Base-by-base conservation (phyloP, 1,140 invertebrate species). In the Trissolcus basalis region DNA sequence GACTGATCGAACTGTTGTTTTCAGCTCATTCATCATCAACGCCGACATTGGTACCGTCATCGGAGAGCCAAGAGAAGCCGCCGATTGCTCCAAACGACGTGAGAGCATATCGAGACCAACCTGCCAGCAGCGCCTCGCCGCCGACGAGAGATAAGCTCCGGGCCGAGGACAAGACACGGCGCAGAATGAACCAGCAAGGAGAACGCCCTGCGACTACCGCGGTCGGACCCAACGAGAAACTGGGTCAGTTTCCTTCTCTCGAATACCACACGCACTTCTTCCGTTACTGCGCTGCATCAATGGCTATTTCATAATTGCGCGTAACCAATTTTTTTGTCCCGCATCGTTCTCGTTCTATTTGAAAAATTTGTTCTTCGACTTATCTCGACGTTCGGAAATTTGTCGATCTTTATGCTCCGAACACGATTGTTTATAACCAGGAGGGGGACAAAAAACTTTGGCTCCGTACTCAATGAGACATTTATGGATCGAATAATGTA, bases 131-230 rank as follows among this genome's bases (percentile, higher is more conserved):
- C 50, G 92, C 92, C 2, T 93, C 92, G 4, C 93, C 93, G 4
- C 93, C 93, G 41, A 93, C 92, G 5, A 86, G 92, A 60, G 93
- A 94, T 85, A 94, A 93, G 86, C 90, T 93, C 60, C 90, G 91
- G 50, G 91, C 91, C 33, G 93, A 93, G 76, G 92, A 93, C 83
- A 93, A 93, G 86, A 91, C 90, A 36, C 89, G 91, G 41, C 82
- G 84, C 35, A 85, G 85, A 80, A 83, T 85, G 80, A 83, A 80
- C 80, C 85, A 86, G 65, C 84, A 85, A 71, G 79, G 77, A 64
- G 80, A 84, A 77, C 82, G 82, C 63, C 74, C 71, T 73, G 68
- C 44, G 56, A 70, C 61, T 50, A 71, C 39, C 61, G 60, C 59
- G n/a, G 48, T 79, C 44, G 80, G 78, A 32, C 58, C 71, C 51